These are phyloP conservation scores for Lethocerus indicus DNA, from an alignment of 1,140 invertebrate genomes.

Conservation along the genomic window DNA sequence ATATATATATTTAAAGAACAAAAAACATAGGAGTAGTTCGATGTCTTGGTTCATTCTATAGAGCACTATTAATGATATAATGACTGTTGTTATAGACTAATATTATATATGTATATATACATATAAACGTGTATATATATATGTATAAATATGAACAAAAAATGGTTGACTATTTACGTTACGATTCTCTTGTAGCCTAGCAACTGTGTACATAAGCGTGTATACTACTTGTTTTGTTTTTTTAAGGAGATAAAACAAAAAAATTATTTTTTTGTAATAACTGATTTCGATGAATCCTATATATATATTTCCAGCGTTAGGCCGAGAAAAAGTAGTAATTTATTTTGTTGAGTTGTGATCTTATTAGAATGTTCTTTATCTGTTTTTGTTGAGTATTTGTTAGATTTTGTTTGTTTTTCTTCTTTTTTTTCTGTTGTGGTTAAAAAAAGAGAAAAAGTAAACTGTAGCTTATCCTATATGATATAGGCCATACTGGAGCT, in stretches of 20 bases:
- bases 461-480: constrained; percentile 12
- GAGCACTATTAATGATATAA: constrained; percentile 4
- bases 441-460: background rate
- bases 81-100: constrained; percentile 14
- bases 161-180: constrained; percentile 9
- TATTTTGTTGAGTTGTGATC: constrained; percentile 12
- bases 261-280: constrained; percentile 1
- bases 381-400: constrained; percentile 4
- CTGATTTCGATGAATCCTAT: background rate
- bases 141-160: constrained; percentile 10
- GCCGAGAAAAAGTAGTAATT: constrained; percentile 12
- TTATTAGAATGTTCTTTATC: too few species aligned
- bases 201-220: constrained; percentile 13
- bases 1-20: too few species aligned
- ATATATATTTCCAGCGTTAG: constrained; percentile 6
- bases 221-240: constrained; percentile 11
- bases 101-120: constrained; percentile 7
- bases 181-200: constrained; percentile 10
- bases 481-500: constrained; percentile 12
- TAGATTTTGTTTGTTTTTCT: constrained; percentile 2
- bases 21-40: background rate
- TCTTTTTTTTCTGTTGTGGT: constrained; percentile 1
- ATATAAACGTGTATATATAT: constrained; percentile 2
- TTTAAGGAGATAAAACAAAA: constrained; percentile 1
- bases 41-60: constrained; percentile 9